phyloP scores from a whole-genome alignment of 1,140 invertebrate genomes.

The Ceratosolen solmsi region DNA sequence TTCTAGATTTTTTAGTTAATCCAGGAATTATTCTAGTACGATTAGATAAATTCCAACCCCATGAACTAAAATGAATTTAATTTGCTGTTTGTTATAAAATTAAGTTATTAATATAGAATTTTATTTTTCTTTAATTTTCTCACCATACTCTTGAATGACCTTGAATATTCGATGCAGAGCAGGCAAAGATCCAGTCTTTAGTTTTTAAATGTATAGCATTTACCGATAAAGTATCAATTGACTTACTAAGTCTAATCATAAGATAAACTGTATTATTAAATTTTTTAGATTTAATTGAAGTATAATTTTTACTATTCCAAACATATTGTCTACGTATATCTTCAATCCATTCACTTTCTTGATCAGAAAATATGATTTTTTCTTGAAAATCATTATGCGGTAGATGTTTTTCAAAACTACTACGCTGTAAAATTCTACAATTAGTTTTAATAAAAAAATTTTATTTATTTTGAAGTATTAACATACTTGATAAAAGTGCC shows the following conservation, averaged over 20 bases:
- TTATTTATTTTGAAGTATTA: slow-evolving; percentile 12
- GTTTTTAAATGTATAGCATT: slow-evolving; percentile 78
- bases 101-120: slow-evolving; percentile 8
- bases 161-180: slow-evolving; percentile 75
- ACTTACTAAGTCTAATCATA: slow-evolving; percentile 76
- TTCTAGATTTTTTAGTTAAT: slow-evolving; percentile 70
- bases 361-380: slow-evolving; percentile 57
- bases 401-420: slow-evolving; percentile 59
- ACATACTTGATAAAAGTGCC: slow-evolving; percentile 76
- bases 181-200: slow-evolving; percentile 83
- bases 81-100: background rate
- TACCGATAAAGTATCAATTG: slow-evolving; percentile 69
- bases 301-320: slow-evolving; percentile 61
- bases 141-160: slow-evolving; percentile 62
- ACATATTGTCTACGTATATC: slow-evolving; percentile 67
- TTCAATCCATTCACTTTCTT: slow-evolving; percentile 72
- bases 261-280: slow-evolving; percentile 71
- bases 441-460: slow-evolving; percentile 18
- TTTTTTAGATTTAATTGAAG: slow-evolving; percentile 56
- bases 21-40: slow-evolving; percentile 76
- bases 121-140: slow-evolving; percentile 13
- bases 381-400: slow-evolving; percentile 53
- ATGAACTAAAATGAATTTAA: slow-evolving; percentile 72
- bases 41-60: slow-evolving; percentile 79
- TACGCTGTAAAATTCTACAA: slow-evolving; percentile 56